Evolutionary conservation across 2,888 invertebrate species (phyloP), one percentile per base, ranked within the genome.

Genomic region (Timema cristinae): DNA sequence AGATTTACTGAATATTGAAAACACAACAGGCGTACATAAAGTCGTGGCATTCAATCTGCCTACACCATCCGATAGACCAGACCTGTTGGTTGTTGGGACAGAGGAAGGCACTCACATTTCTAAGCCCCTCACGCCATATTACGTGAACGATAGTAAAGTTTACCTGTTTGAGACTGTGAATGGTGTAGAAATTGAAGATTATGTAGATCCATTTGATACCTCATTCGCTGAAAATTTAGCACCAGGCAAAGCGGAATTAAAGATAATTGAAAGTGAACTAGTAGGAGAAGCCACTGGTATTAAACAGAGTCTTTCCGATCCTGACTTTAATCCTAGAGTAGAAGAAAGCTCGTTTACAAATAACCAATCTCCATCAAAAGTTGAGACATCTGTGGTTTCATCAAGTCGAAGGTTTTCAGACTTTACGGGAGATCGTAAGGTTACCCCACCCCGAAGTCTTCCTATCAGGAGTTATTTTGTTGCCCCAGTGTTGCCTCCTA

Each of bases 51-150:
- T 90, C 76, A 84, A 87, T 73, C 81, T 88, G 69, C 87, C 88
- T n/a, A 82, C 85, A 2, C 84, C 85, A 8, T 79, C 79, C 79
- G 50, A 67, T 7, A 69, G 74, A 6, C 73, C 75, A 0, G 75
- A 75, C 47, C 67, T 75, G 48, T 61, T 75, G 15, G 68, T 67
- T n/a, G 72, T 72, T 11, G 73, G 73, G 7, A 52, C 67, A 15
- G 75, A 75, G 10, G 73, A 71, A 6, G 70, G 67, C 1, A 54
- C 67, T 47, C 52, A 56, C 5, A 59, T 70, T 10, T 84, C 84
- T 49, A 93, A 93, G 79, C 94, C 94, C 6, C 80, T 93, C 69
- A 94, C 94, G 6, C 94, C 94, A 0, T 93, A 93, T 78, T 93
- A 93, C 81, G 88, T 90, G 32, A 32, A 32, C 0, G 75, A 78